These are phyloP conservation scores for Nematolebias whitei DNA, from an alignment of 2,113 vertebrate species.

Conservation along the genomic window DNA sequence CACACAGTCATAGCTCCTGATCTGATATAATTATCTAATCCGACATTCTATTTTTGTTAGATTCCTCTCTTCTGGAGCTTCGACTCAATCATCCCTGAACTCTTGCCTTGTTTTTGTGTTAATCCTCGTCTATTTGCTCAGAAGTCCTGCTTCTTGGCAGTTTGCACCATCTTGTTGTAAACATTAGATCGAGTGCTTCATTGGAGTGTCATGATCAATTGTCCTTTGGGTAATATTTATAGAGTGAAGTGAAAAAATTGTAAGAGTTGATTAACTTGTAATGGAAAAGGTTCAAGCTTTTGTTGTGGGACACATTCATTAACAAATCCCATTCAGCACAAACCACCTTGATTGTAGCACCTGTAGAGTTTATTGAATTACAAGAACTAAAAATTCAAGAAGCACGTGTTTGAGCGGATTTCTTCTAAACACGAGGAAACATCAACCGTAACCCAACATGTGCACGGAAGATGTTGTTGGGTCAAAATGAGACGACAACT, in stretches of 20 bases:
- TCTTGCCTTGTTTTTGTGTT: neutral
- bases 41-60: slow-evolving; percentile 33
- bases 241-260: too few species aligned
- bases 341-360: neutral
- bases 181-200: slow-evolving; percentile 24
- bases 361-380: neutral
- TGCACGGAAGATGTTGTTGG: neutral
- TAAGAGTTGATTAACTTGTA: too few species aligned
- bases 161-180: slow-evolving; percentile 15
- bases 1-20: neutral
- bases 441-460: too few species aligned
- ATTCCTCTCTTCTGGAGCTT: slow-evolving; percentile 33
- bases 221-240: slow-evolving; percentile 1
- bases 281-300: neutral
- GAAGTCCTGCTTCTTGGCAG: slow-evolving; percentile 31
- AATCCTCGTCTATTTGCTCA: slow-evolving; percentile 10
- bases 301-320: neutral
- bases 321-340: neutral
- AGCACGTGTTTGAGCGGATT: too few species aligned
- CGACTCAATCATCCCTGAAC: slow-evolving; percentile 24
- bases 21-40: slow-evolving; percentile 20
- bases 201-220: slow-evolving; percentile 23
- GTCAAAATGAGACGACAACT: neutral
- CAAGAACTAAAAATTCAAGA: too few species aligned
- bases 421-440: too few species aligned